A percentile compares a stretch with the other conserved stretches of the same genome.
Evolutionary conservation across 2,888 invertebrate genomes (phyloP).

Genomic region (Metallyticus violacea): DNA sequence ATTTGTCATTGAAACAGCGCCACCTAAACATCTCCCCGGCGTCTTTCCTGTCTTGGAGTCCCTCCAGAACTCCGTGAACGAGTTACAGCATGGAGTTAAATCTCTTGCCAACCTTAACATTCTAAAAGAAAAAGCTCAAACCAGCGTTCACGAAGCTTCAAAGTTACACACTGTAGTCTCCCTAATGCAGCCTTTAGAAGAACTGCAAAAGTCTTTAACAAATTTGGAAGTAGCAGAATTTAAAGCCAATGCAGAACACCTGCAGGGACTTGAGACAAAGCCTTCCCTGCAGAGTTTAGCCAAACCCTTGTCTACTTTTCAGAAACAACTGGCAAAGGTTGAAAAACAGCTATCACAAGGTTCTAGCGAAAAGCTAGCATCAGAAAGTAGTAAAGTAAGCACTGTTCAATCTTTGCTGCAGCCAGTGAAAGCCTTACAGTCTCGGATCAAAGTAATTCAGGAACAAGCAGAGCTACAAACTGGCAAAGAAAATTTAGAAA

Average conservation of each 20-base stretch:
- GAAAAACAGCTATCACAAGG: not conserved
- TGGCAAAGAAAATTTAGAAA: constrained; percentile 64
- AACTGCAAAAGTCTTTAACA: constrained; percentile 6
- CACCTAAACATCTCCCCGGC: not conserved
- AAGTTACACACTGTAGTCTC: not conserved
- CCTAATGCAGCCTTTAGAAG: not conserved
- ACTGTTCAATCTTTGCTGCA: not conserved
- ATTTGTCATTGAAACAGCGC: not conserved
- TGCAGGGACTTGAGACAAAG: not conserved
- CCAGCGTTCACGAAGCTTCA: not conserved
- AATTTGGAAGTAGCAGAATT: constrained; percentile 38
- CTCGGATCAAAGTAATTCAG: not conserved
- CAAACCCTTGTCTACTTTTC: not conserved
- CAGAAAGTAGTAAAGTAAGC: not conserved
- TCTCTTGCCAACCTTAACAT: not conserved
- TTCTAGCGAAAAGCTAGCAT: not conserved
- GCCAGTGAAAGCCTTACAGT: not conserved
- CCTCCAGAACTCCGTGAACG: not conserved
- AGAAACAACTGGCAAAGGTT: not conserved
- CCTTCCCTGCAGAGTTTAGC: not conserved
- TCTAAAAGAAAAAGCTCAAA: not conserved
- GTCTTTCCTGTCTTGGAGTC: not conserved
- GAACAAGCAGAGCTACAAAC: constrained; percentile 49
- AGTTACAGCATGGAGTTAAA: constrained; percentile 3
- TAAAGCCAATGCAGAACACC: constrained; percentile 34